Base-by-base conservation (phyloP, 1,140 invertebrate species). In the Hirudo medicinalis region DNA sequence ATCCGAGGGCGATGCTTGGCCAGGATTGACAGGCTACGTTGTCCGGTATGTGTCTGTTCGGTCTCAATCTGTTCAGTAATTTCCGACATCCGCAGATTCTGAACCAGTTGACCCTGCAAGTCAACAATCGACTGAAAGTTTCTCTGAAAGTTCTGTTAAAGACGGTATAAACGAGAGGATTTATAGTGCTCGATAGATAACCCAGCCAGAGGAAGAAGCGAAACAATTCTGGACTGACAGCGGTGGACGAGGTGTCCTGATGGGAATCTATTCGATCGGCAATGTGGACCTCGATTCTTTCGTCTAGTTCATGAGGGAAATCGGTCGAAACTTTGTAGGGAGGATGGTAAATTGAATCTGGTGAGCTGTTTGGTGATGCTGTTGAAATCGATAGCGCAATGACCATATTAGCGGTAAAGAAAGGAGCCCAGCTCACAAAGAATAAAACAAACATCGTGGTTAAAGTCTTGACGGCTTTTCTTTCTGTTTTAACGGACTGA, bases 361-460 rank as follows among this genome's bases (percentile, higher is more conserved):
- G 57, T 13, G 11, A 25, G 11, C 22, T 63, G 57, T n/a, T 63
- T 90, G 89, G 78, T 90, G 57, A 92, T 5, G 43, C 11, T 11
- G 43, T 49, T 71, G 89, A 76, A 11, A 76, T 76, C 77, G 89
- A 91, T 5, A 91, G 82, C 0, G 87, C 88, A 9, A 89, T 89
- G 72, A 92, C 81, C 69, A 93, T 83, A 77, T 94, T 95, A 1
- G 92, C 83, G 0, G 91, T 88, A 82, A 95, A 95, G 82, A 95
- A 95, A 0, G 92, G 92, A 0, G 91, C 89, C 92, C 92, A 95
- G 11, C 94, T 85, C 17, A 94, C 87, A 0, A 94, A 91, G 80
- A 95, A 95, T 0, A 91, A 91, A 78, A 92, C 91, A 82, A 94
- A 95, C 0, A 95, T 91, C 0, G 94, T 89, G 0, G 91, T 91